Conservation (phyloP, 2,888 invertebrate genomes). For the Euplagia quadripunctaria region DNA sequence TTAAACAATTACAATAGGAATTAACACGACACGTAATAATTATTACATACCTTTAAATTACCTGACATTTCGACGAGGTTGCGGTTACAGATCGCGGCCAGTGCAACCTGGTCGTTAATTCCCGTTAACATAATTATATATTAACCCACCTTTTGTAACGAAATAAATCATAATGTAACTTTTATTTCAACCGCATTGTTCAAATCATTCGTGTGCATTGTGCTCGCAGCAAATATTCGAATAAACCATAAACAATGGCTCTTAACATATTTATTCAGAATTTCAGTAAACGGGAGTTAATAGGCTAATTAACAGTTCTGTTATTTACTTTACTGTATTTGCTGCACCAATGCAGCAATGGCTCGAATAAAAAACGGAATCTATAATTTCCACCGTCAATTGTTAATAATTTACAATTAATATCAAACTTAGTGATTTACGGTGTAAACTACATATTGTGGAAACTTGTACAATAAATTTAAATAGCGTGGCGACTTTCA, state of each 20-base stretch:
- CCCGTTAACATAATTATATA: too few species aligned
- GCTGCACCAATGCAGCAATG: constrained; percentile 20
- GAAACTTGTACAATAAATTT: neutral
- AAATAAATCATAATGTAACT: neutral
- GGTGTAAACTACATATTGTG: neutral
- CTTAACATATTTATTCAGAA: constrained; percentile 18
- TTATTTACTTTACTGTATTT: constrained; percentile 35
- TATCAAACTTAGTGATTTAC: neutral
- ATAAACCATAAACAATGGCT: constrained; percentile 15
- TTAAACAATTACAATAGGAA: too few species aligned
- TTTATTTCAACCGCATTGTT: neutral
- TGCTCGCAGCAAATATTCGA: constrained; percentile 1
- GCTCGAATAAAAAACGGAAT: constrained; percentile 3
- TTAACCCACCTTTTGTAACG: neutral
- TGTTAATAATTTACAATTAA: neutral
- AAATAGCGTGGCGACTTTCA: neutral
- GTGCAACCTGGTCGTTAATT: too few species aligned
- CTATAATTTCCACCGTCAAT: neutral
- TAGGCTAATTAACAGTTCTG: constrained; percentile 30
- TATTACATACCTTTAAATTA: too few species aligned
- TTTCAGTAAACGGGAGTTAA: constrained; percentile 24
- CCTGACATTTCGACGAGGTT: too few species aligned
- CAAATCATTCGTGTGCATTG: neutral
- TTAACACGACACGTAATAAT: too few species aligned
- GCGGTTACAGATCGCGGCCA: too few species aligned